Percentiles rank a stretch among this genome's conserved stretches.
Conservation (phyloP, 1,140 invertebrate genomes). For the Liolophura sinensis region DNA sequence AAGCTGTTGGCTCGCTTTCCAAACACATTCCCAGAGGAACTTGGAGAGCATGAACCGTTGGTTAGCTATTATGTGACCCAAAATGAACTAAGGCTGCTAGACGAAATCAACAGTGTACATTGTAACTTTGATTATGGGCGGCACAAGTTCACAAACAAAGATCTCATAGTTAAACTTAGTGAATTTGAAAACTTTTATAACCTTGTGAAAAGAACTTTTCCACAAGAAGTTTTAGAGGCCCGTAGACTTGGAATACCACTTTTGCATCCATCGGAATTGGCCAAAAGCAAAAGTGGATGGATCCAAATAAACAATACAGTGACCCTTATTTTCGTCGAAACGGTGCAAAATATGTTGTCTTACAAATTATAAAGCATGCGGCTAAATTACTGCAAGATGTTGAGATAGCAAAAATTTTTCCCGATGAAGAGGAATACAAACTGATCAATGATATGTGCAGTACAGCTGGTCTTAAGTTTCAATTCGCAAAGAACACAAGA, state of each 20-base stretch:
- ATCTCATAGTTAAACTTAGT: slow-evolving; percentile 82
- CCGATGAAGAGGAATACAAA: slow-evolving; percentile 41
- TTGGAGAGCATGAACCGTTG: slow-evolving; percentile 59
- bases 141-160: slow-evolving; percentile 85
- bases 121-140: slow-evolving; percentile 88
- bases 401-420: slow-evolving; percentile 31
- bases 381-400: slow-evolving; percentile 39
- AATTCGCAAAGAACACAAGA: slow-evolving; percentile 44
- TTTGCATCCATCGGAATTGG: slow-evolving; percentile 10
- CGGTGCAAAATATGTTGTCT: slow-evolving; percentile 82
- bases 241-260: background rate
- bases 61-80: slow-evolving; percentile 92
- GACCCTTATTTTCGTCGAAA: slow-evolving; percentile 84
- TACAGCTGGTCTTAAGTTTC: slow-evolving; percentile 48
- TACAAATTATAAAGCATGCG: slow-evolving; percentile 68
- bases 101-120: slow-evolving; percentile 91
- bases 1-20: slow-evolving; percentile 64
- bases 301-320: slow-evolving; percentile 92
- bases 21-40: slow-evolving; percentile 50
- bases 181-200: slow-evolving; percentile 90
- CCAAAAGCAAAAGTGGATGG: slow-evolving; percentile 73
- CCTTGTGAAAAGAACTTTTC: slow-evolving; percentile 65
- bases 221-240: slow-evolving; percentile 71
- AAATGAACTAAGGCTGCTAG: slow-evolving; percentile 83
- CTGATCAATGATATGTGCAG: slow-evolving; percentile 49